A percentile compares a stretch with the other conserved stretches of the same genome.
Conservation (phyloP, 2,888 invertebrate species). For the Drosophila parthenogenetica region DNA sequence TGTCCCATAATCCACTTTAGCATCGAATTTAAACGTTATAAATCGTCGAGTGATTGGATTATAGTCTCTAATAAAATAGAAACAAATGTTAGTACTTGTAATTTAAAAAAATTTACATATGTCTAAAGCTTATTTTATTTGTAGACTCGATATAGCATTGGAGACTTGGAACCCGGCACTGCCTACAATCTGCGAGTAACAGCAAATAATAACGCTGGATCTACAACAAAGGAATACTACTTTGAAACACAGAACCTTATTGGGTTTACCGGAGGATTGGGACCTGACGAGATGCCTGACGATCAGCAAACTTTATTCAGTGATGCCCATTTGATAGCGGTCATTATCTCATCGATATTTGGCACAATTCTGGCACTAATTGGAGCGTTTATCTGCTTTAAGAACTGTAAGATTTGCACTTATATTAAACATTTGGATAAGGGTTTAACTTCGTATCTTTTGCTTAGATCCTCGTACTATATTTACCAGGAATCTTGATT, state of each 20-base stretch:
- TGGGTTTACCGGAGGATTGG: conserved; percentile 82
- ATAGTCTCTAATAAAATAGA: conserved; percentile 86
- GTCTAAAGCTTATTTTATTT: background rate
- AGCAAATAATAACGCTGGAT: conserved; percentile 88
- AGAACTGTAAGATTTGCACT: conserved; percentile 85
- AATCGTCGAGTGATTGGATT: conserved; percentile 83
- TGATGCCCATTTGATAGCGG: conserved; percentile 82
- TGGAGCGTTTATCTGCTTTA: conserved; percentile 86
- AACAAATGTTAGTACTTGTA: conserved; percentile 78
- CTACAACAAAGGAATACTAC: conserved; percentile 87
- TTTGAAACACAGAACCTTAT: conserved; percentile 87
- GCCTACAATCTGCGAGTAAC: conserved; percentile 86
- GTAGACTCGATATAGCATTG: conserved; percentile 85
- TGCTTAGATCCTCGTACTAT: conserved; percentile 77
- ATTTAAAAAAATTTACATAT: background rate
- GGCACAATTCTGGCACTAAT: conserved; percentile 87
- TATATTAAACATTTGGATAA: background rate
- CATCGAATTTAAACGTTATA: conserved; percentile 83
- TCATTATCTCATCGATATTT: conserved; percentile 83
- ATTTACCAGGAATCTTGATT: conserved; percentile 76
- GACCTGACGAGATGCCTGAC: conserved; percentile 70
- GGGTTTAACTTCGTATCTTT: background rate
- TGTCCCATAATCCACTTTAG: conserved; percentile 91
- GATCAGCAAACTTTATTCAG: conserved; percentile 72
- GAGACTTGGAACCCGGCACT: conserved; percentile 86